phyloP scores from a whole-genome alignment of 2,888 invertebrate genomes.

The Smittia aterrima region DNA sequence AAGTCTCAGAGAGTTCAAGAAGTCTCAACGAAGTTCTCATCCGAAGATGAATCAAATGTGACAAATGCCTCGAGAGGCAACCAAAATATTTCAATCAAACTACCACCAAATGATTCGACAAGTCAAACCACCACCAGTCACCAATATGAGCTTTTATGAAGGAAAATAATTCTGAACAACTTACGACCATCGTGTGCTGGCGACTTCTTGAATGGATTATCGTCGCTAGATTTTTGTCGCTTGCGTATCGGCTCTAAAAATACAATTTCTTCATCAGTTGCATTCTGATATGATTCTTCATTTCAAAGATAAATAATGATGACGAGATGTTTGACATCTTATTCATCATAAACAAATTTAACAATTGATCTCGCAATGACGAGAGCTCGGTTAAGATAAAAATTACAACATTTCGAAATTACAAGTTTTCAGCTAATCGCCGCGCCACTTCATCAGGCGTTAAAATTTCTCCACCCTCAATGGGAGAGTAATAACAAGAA shows the following conservation, averaged over 20 bases:
- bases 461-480: conserved; percentile 73
- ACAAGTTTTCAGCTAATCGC: conserved; percentile 45
- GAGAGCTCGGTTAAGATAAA: conserved; percentile 10
- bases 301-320: too few relatives aligned
- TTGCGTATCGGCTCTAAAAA: conserved; percentile 64
- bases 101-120: background rate
- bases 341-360: conserved; percentile 40
- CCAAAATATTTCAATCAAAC: too few relatives aligned
- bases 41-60: too few relatives aligned
- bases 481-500: conserved; percentile 81
- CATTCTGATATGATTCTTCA: background rate
- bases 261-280: conserved; percentile 7
- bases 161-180: conserved; percentile 13
- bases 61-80: too few relatives aligned
- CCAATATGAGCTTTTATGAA: background rate
- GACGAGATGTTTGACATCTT: too few relatives aligned
- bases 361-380: conserved; percentile 17
- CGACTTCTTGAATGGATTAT: conserved; percentile 46
- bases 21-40: too few relatives aligned
- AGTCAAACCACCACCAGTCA: background rate
- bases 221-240: conserved; percentile 57
- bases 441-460: conserved; percentile 53
- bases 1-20: too few relatives aligned
- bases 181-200: conserved; percentile 37
- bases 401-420: conserved; percentile 43